A percentile compares a stretch with the other conserved stretches of the same genome.
Evolutionary conservation across 2,797 vertebrate species (phyloP).

Genomic region (Pangasius sanitwongsei): DNA sequence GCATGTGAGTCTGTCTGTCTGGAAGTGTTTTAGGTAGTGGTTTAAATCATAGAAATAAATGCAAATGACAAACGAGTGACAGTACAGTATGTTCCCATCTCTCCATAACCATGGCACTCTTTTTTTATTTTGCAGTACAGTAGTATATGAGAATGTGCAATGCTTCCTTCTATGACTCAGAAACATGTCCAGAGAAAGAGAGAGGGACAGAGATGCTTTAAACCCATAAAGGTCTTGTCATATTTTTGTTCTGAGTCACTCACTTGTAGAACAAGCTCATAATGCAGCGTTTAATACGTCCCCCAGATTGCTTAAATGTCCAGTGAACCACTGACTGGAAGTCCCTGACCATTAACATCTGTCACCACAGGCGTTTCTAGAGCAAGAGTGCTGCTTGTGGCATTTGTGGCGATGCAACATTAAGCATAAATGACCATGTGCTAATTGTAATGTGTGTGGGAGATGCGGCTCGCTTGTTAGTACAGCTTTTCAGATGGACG

Average conservation of each 20-base stretch:
- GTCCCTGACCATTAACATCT: not conserved
- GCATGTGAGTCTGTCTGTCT: not conserved
- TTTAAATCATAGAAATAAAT: not conserved
- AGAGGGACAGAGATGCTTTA: not conserved
- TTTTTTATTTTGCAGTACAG: not conserved
- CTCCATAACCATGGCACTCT: not conserved
- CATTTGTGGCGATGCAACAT: conserved; percentile 12
- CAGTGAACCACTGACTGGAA: conserved; percentile 14
- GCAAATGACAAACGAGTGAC: not conserved
- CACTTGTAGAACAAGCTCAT: not conserved
- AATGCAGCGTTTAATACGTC: not conserved
- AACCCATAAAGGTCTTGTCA: not conserved
- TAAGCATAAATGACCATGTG: not conserved
- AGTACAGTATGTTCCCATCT: not conserved
- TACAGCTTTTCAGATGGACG: conserved; percentile 17
- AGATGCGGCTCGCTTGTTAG: not conserved
- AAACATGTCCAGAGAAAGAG: not conserved
- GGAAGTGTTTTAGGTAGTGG: not conserved
- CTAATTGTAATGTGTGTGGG: conserved; percentile 6
- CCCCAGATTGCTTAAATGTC: not conserved
- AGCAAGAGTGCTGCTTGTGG: not conserved
- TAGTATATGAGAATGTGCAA: not conserved
- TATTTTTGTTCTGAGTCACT: not conserved
- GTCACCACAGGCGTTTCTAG: not conserved
- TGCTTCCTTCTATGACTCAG: not conserved